A percentile compares a stretch with the other conserved stretches of the same genome.
These are phyloP conservation scores for Diachasma alloeum DNA, from an alignment of 1,140 invertebrate species.

Conservation along the genomic window DNA sequence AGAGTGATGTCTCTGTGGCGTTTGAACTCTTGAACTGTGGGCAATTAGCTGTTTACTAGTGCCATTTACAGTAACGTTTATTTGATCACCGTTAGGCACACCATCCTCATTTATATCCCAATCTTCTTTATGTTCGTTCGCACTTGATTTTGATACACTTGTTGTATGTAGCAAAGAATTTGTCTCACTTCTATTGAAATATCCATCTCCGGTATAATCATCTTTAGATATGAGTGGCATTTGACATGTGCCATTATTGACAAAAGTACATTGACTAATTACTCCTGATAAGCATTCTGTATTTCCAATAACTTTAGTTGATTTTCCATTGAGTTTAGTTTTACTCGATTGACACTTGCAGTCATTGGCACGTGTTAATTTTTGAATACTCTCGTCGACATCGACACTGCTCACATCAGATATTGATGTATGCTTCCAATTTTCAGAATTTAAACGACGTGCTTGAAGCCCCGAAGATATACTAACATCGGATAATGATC, in stretches of 20 bases:
- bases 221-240: conserved; percentile 3
- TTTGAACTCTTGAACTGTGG: conserved; percentile 81
- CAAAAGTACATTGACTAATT: background rate
- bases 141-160: conserved; percentile 11
- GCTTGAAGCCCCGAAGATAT: conserved; percentile 67
- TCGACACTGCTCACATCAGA: conserved; percentile 58
- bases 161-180: background rate
- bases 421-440: conserved; percentile 59
- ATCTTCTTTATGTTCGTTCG: conserved; percentile 35
- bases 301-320: background rate
- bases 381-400: conserved; percentile 45
- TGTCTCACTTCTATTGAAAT: background rate
- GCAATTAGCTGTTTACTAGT: conserved; percentile 74
- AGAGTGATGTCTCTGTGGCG: conserved; percentile 82
- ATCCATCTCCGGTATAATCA: background rate
- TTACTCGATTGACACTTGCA: conserved; percentile 46
- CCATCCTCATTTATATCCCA: conserved; percentile 49
- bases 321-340: conserved; percentile 51
- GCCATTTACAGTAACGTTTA: conserved; percentile 41
- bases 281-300: background rate
- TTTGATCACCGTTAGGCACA: conserved; percentile 53
- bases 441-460: conserved; percentile 43
- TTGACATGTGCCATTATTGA: conserved; percentile 10
- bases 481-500: conserved; percentile 80
- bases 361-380: conserved; percentile 60